Conservation (phyloP, 2,797 vertebrate genomes). For the Echiichthys vipera region DNA sequence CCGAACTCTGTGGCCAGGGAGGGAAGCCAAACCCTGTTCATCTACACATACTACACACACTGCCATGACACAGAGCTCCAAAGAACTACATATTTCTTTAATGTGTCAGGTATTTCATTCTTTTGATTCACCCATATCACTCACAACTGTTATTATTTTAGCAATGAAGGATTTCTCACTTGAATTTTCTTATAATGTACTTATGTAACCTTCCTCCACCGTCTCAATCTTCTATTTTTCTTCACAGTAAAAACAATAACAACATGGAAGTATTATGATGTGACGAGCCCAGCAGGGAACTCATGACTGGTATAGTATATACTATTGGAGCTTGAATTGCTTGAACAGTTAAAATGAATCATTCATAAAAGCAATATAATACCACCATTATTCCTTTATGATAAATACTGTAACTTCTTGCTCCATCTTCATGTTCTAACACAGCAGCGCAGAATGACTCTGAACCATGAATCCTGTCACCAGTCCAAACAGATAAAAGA, state of each 20-base stretch:
- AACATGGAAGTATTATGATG: neutral
- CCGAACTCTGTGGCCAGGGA: no score
- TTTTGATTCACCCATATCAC: neutral
- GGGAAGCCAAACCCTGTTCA: no score
- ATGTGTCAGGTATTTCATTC: neutral
- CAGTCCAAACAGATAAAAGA: neutral
- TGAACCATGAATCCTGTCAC: neutral
- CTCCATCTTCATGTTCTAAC: neutral
- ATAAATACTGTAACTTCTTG: neutral
- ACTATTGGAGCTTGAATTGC: neutral
- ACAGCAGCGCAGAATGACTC: neutral
- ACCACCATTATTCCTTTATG: neutral
- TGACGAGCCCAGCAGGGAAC: neutral
- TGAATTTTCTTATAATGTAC: neutral
- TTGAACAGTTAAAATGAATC: neutral
- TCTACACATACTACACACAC: no score
- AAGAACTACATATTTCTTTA: no score
- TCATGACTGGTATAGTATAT: neutral
- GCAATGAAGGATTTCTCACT: neutral
- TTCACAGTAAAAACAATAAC: slow-evolving; percentile 2
- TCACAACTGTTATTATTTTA: neutral
- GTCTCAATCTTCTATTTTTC: neutral
- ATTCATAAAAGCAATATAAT: slow-evolving; percentile 1
- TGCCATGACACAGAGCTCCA: no score
- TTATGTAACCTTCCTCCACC: neutral